Percentiles rank a stretch among this genome's conserved stretches.
Conservation (phyloP, 2,113 vertebrate genomes). For the Pantherophis guttatus region DNA sequence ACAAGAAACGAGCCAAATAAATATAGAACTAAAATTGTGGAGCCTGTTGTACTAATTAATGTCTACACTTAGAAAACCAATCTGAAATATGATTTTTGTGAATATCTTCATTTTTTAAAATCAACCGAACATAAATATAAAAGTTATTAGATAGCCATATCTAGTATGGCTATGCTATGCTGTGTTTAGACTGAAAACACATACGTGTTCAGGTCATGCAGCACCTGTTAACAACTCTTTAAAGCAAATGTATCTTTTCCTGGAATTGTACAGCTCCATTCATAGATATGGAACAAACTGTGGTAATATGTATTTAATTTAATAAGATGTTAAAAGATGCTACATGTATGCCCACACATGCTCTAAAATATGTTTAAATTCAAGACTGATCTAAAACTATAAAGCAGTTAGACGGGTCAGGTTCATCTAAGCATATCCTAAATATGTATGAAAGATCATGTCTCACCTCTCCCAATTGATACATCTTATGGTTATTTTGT, state of each 20-base stretch:
- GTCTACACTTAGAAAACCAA: not conserved
- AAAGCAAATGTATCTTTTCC: not conserved
- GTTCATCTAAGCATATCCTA: not conserved
- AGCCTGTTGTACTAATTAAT: not conserved
- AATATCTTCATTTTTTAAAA: not conserved
- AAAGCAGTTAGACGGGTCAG: not conserved
- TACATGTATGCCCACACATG: not conserved
- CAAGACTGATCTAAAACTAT: not conserved
- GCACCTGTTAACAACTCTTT: not conserved
- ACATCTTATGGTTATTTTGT: not conserved
- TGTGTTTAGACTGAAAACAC: not conserved
- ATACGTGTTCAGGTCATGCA: not conserved
- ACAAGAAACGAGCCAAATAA: not conserved
- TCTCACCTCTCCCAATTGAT: not conserved
- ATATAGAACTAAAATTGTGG: not conserved
- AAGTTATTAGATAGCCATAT: not conserved
- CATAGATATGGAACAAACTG: too few relatives aligned
- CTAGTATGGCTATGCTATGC: not conserved
- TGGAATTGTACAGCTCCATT: too few relatives aligned
- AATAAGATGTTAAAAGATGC: not conserved
- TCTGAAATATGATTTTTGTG: not conserved
- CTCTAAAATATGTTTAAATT: not conserved
- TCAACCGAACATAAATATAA: not conserved
- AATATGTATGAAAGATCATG: not conserved
- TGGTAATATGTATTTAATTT: not conserved